phyloP scores from a whole-genome alignment of 1,140 invertebrate genomes.

The Cyrtorhinus lividipennis region DNA sequence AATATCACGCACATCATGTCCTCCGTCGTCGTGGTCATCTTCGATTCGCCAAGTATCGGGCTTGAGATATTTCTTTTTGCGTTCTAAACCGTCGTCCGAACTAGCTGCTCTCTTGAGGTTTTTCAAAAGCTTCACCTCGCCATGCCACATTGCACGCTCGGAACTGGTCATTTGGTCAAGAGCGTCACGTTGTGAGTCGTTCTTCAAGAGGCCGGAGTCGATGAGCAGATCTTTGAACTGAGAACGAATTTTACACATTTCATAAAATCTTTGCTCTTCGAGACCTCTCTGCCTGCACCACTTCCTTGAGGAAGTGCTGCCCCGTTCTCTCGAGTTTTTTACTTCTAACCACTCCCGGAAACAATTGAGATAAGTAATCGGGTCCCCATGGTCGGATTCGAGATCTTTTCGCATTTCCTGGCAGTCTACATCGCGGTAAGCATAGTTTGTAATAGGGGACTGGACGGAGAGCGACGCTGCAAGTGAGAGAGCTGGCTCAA shows the following conservation, averaged over 20 bases:
- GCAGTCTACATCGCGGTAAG: constrained; percentile 71
- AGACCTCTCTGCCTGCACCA: constrained; percentile 81
- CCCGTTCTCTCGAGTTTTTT: constrained; percentile 37
- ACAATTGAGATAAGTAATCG: constrained; percentile 76
- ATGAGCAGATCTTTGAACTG: constrained; percentile 74
- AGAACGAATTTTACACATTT: constrained; percentile 79
- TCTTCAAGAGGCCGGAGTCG: constrained; percentile 47
- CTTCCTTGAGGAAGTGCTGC: constrained; percentile 39
- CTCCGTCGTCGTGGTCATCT: constrained; percentile 40
- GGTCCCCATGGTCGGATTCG: constrained; percentile 89
- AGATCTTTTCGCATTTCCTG: constrained; percentile 45
- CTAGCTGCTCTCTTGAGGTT: constrained; percentile 54
- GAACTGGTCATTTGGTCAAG: constrained; percentile 47
- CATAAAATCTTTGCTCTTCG: constrained; percentile 93
- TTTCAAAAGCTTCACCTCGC: constrained; percentile 72
- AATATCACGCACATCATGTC: constrained; percentile 75
- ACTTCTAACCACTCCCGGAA: constrained; percentile 81
- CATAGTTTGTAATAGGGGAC: constrained; percentile 77
- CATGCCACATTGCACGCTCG: constrained; percentile 64
- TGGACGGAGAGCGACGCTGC: constrained; percentile 88
- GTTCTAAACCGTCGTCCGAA: constrained; percentile 42
- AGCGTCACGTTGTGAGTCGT: constrained; percentile 38
- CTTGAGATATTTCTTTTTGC: constrained; percentile 53
- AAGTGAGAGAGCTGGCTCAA: constrained; percentile 83
- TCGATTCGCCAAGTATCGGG: constrained; percentile 36